A percentile compares a stretch with the other conserved stretches of the same genome.
Conservation (phyloP, 2,113 vertebrate species). For the Daubentonia madagascariensis region DNA sequence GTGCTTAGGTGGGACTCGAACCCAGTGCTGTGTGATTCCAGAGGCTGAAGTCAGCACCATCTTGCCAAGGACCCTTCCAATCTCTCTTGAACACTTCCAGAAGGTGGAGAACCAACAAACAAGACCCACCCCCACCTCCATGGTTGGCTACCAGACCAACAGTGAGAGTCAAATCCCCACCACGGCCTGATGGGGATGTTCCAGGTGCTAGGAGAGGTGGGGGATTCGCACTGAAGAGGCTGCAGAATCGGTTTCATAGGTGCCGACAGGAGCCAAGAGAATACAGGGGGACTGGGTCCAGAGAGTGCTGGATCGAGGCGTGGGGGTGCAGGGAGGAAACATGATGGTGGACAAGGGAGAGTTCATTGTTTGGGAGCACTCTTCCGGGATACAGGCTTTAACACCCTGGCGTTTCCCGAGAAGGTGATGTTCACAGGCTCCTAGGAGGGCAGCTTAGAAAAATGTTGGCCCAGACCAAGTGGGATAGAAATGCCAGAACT, state of each 20-base stretch:
- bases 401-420: neutral
- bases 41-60: neutral
- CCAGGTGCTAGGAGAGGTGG: neutral
- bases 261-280: neutral
- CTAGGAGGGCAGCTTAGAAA: neutral
- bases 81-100: neutral
- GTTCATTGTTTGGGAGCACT: neutral
- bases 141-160: neutral
- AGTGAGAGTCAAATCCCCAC: neutral
- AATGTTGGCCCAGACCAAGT: neutral
- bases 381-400: neutral
- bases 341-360: accelerated
- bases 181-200: neutral
- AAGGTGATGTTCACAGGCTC: neutral
- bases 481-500: neutral
- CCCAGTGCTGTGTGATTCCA: neutral
- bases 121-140: neutral
- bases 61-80: neutral
- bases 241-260: neutral
- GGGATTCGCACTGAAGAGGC: neutral
- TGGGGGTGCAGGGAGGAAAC: neutral
- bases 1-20: neutral
- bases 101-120: neutral
- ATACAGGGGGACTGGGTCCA: too few species aligned
- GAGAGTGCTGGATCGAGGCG: neutral